Evolutionary conservation across 2,797 vertebrate genomes (phyloP), one percentile per base, ranked within the genome.

Genomic region (Chiloscyllium punctatum): DNA sequence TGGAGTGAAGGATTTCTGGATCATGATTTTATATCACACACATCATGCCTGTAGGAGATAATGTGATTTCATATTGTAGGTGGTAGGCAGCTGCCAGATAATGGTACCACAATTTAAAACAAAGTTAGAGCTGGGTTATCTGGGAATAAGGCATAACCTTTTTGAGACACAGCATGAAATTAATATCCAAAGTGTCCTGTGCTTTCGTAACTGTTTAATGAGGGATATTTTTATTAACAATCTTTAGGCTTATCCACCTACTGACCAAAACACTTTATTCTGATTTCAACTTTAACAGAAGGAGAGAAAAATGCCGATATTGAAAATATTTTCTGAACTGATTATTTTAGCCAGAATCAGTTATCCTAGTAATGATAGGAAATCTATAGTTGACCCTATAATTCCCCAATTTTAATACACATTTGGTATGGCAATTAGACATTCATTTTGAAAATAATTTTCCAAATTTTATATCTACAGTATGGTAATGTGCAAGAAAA

Each of bases 71-170:
- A 72, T 13, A 74, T 27, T 74, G 42, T 72, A 21, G 7, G 48
- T 71, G 23, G 18, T 69, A 3, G 90, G 42, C 37, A 69, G 37
- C 42, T 72, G 71, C 25, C 21, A 77, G 15, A 21, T 77, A 74
- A 95, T 77, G 74, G 53, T 74, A 77, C 21, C 74, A 57, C 48
- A 95, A 95, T 95, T 95, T 77, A 69, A 95, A 95, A 95, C 27
- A 33, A 71, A 53, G 48, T 95, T 77, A 25, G 5, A 27, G 94
- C 48, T 27, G 53, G 7, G 62, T 77, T 74, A n/a, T 2, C 48
- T 51, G 74, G 16, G 68, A 53, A 30, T 74, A 71, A 53, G 48
- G 77, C 94, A 48, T 95, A 74, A 72, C 27, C 23, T 48, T 74
- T 77, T 74, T 57, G 94, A 53, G 16, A 27, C 69, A 33, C 42